Percentiles rank a stretch among this genome's conserved stretches.
Conservation (phyloP, 1,140 invertebrate genomes). For the Saccostrea glomerata region DNA sequence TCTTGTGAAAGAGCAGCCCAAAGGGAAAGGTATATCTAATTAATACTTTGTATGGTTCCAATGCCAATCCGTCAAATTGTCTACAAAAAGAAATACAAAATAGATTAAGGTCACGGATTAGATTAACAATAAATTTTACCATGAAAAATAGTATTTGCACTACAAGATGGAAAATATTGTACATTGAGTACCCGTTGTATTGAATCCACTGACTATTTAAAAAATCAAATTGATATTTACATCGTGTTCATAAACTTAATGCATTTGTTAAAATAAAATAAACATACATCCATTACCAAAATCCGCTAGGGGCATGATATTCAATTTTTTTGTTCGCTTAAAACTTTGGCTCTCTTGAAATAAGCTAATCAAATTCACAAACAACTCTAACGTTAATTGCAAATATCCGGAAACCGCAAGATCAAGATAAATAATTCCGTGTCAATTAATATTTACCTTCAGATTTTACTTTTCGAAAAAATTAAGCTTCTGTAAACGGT, state of each 20-base stretch:
- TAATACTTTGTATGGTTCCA: background rate
- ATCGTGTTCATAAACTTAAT: slow-evolving; percentile 14
- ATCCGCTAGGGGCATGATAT: background rate
- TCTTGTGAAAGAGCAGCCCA: slow-evolving; percentile 6
- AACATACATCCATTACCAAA: slow-evolving; percentile 11
- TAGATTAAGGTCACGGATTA: slow-evolving; percentile 24
- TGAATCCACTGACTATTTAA: background rate
- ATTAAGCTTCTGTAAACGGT: background rate
- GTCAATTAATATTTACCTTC: background rate
- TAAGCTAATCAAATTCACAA: slow-evolving; percentile 5
- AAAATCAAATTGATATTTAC: slow-evolving; percentile 7
- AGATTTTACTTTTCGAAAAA: background rate
- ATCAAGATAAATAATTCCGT: background rate
- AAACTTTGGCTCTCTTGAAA: background rate
- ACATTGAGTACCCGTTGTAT: background rate
- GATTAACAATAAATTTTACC: background rate
- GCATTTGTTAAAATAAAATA: slow-evolving; percentile 31
- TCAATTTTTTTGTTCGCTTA: background rate
- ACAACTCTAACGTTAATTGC: background rate
- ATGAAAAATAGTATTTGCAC: slow-evolving; percentile 14
- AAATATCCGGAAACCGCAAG: background rate
- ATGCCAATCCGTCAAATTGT: slow-evolving; percentile 9
- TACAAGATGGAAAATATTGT: slow-evolving; percentile 19
- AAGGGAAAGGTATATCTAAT: slow-evolving; percentile 16
- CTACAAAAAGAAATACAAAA: slow-evolving; percentile 38